Evolutionary conservation across 2,797 vertebrate species (phyloP).

Genomic region (Crenuchus spilurus): DNA sequence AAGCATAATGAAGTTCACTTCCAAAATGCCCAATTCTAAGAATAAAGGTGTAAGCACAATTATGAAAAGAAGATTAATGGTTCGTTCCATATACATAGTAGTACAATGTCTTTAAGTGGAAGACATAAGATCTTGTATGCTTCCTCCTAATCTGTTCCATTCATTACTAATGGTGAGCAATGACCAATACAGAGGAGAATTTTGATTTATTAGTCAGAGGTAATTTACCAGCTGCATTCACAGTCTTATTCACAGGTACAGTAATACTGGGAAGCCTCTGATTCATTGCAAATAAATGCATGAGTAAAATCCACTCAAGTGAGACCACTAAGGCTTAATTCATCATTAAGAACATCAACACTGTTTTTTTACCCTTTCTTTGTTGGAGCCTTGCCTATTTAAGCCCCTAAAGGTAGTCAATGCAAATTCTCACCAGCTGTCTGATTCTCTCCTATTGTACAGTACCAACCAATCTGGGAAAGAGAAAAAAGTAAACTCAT

Average conservation of each 20-base stretch:
- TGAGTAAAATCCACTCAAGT: constrained; percentile 26
- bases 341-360: constrained; percentile 17
- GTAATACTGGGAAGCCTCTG: constrained; percentile 14
- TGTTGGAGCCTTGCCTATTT: background rate
- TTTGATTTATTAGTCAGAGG: constrained; percentile 46
- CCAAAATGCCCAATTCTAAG: constrained; percentile 3
- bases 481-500: background rate
- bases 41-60: constrained; percentile 46
- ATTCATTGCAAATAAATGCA: constrained; percentile 28
- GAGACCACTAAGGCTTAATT: constrained; percentile 37
- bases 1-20: too few species aligned
- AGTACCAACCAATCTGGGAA: background rate
- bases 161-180: constrained; percentile 47
- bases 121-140: constrained; percentile 38
- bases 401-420: background rate
- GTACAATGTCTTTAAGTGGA: constrained; percentile 22
- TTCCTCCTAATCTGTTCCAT: constrained; percentile 37
- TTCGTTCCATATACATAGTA: constrained; percentile 24
- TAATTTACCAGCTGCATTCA: constrained; percentile 32
- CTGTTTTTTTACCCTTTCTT: background rate
- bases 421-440: constrained; percentile 3
- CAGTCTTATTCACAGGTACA: constrained; percentile 7
- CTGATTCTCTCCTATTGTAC: background rate
- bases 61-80: constrained; percentile 52
- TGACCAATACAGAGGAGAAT: constrained; percentile 41